Percentiles rank a stretch among this genome's conserved stretches.
Conservation (phyloP, 2,113 vertebrate genomes). For the Sebastes fasciatus region DNA sequence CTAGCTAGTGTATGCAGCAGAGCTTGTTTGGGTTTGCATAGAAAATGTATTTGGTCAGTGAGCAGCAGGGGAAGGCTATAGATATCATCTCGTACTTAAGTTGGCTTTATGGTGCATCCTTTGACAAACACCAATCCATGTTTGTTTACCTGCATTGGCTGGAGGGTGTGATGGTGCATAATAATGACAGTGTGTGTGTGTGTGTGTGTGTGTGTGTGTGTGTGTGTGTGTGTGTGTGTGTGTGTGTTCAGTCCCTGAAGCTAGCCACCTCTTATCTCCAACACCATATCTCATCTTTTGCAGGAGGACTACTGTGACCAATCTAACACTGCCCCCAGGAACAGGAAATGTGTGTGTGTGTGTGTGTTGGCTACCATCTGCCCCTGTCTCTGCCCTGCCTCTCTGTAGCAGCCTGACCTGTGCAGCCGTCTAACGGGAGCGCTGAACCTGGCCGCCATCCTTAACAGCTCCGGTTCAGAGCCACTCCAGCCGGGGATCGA, state of each 20-base stretch:
- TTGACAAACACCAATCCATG: slow-evolving; percentile 60
- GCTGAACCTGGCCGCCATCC: slow-evolving; percentile 39
- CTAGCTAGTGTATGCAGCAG: not conserved
- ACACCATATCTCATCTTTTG: slow-evolving; percentile 68
- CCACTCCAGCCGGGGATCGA: slow-evolving; percentile 13
- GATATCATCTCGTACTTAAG: slow-evolving; percentile 58
- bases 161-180: slow-evolving; percentile 62
- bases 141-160: slow-evolving; percentile 67
- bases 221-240: not conserved
- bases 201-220: not conserved
- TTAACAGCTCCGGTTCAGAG: slow-evolving; percentile 35
- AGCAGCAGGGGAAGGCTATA: slow-evolving; percentile 40
- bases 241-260: slow-evolving; percentile 39
- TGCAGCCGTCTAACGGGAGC: slow-evolving; percentile 16
- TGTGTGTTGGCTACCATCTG: slow-evolving; percentile 59
- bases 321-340: slow-evolving; percentile 69
- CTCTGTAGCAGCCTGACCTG: slow-evolving; percentile 51
- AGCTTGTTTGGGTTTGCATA: slow-evolving; percentile 34
- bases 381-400: slow-evolving; percentile 21
- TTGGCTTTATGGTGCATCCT: slow-evolving; percentile 59
- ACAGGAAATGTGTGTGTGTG: slow-evolving; percentile 22
- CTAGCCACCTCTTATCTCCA: slow-evolving; percentile 57
- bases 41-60: slow-evolving; percentile 49
- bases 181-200: slow-evolving; percentile 47
- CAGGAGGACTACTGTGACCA: slow-evolving; percentile 71